phyloP scores from a whole-genome alignment of 2,797 vertebrate species.

The Chrysocyon brachyurus region DNA sequence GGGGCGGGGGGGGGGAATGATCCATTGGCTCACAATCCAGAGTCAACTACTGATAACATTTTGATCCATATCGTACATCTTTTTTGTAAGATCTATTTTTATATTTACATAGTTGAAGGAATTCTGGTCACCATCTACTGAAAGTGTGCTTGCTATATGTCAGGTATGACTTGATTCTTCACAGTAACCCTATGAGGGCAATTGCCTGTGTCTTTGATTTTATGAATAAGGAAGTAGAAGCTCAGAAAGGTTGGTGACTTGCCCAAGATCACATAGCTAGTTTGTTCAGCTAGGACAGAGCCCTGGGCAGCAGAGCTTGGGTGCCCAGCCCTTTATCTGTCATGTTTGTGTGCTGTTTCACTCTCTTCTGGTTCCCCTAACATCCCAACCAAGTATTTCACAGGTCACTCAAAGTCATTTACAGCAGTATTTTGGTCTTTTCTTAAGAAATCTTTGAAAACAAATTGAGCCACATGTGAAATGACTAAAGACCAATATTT shows the following conservation, averaged over 20 bases:
- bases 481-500: neutral
- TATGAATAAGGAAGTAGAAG: neutral
- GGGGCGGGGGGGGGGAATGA: neutral
- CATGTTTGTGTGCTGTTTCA: rapidly evolving
- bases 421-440: neutral
- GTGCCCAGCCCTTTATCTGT: neutral
- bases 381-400: neutral
- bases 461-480: neutral
- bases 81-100: neutral
- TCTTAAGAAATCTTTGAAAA: slow-evolving; percentile 44
- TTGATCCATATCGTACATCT: neutral
- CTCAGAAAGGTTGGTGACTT: neutral
- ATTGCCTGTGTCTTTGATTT: neutral
- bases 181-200: neutral
- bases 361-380: neutral
- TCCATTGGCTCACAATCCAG: neutral
- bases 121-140: neutral
- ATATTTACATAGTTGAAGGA: neutral
- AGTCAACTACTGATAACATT: neutral
- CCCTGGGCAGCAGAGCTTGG: rapidly evolving
- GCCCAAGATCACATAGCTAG: neutral
- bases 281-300: neutral
- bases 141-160: neutral
- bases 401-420: neutral
- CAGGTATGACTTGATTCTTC: neutral